Percentiles rank a stretch among this genome's conserved stretches.
These are phyloP conservation scores for Ophraella communa DNA, from an alignment of 2,888 invertebrate species.

Conservation along the genomic window DNA sequence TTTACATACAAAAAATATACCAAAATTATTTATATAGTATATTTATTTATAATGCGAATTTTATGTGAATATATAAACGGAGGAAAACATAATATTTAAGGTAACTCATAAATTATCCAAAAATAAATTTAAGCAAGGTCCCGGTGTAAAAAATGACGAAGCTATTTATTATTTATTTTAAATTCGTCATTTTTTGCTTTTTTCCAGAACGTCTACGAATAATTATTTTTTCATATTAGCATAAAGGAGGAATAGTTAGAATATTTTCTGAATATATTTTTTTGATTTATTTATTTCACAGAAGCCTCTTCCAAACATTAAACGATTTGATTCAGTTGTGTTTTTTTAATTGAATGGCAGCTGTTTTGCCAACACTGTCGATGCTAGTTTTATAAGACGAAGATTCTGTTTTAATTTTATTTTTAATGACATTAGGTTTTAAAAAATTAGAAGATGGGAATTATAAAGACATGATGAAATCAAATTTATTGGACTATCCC, in stretches of 20 bases:
- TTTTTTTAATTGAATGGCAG: too few relatives aligned
- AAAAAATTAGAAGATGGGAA: too few relatives aligned
- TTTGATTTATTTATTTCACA: not conserved
- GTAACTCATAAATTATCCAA: slow-evolving; percentile 12
- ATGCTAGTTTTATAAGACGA: too few relatives aligned
- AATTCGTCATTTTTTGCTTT: not conserved
- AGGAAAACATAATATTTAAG: not conserved
- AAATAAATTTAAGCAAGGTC: slow-evolving; percentile 3
- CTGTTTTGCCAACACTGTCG: too few relatives aligned
- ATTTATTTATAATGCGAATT: not conserved
- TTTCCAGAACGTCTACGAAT: not conserved
- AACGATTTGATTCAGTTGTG: not conserved
- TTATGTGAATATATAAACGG: not conserved
- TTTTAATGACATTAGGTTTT: too few relatives aligned
- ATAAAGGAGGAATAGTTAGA: not conserved
- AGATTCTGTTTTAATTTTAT: too few relatives aligned
- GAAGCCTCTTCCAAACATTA: too few relatives aligned
- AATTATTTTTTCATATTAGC: not conserved
- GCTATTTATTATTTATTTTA: too few relatives aligned
- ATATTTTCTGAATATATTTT: not conserved
- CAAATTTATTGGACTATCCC: too few relatives aligned
- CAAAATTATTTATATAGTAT: not conserved
- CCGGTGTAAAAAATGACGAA: not conserved
- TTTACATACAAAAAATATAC: too few relatives aligned
- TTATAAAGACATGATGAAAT: too few relatives aligned